Conservation (phyloP, 2,113 vertebrate species). For the Lepisosteus oculatus region DNA sequence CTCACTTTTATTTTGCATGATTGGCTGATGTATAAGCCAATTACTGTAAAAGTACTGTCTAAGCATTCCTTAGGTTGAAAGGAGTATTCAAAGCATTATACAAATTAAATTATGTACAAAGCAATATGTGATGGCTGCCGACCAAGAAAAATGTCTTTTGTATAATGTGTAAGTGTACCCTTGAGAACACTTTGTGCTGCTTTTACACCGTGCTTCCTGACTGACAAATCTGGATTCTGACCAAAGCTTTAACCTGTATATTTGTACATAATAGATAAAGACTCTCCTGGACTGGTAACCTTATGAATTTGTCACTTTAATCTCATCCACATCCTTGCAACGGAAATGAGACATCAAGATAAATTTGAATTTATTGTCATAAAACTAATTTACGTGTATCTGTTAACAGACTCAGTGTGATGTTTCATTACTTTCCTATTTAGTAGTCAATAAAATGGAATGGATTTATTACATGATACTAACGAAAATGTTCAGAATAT, state of each 20-base stretch:
- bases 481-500: too few species aligned
- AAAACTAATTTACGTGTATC: slow-evolving; percentile 7
- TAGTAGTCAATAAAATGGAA: neutral
- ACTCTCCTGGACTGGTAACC: neutral
- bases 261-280: neutral
- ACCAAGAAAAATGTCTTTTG: slow-evolving; percentile 26
- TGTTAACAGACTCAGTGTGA: neutral
- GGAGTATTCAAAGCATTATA: slow-evolving; percentile 52
- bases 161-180: slow-evolving; percentile 20
- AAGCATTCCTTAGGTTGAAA: slow-evolving; percentile 54
- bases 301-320: neutral
- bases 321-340: slow-evolving; percentile 1
- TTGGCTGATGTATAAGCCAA: slow-evolving; percentile 48
- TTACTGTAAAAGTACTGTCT: slow-evolving; percentile 52
- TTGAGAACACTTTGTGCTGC: slow-evolving; percentile 22
- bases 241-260: slow-evolving; percentile 5
- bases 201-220: slow-evolving; percentile 14
- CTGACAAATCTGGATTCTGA: neutral
- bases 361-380: slow-evolving; percentile 8
- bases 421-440: neutral
- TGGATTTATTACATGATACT: too few species aligned
- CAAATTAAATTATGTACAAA: slow-evolving; percentile 53
- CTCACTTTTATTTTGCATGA: slow-evolving; percentile 9
- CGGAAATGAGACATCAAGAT: neutral
- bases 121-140: slow-evolving; percentile 49